Conservation (phyloP, 1,140 invertebrate genomes). For the Hypothenemus hampei region DNA sequence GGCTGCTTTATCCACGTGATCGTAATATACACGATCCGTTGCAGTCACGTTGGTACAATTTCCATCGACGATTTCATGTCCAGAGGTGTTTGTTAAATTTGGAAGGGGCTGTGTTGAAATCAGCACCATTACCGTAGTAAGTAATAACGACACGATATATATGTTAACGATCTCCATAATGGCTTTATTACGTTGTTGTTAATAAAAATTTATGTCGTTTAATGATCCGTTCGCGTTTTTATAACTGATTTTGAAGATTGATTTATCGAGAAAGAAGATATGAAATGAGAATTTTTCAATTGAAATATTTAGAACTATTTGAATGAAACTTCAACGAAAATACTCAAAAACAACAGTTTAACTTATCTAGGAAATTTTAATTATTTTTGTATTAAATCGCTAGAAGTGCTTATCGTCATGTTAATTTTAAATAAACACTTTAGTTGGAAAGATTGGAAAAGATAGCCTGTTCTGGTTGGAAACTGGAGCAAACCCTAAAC, state of each 20-base stretch:
- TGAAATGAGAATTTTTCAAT: too few species aligned
- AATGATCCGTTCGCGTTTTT: not conserved
- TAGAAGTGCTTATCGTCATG: too few species aligned
- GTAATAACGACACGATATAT: too few species aligned
- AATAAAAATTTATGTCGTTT: not conserved
- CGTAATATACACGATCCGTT: not conserved
- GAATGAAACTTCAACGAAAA: too few species aligned
- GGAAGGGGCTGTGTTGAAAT: not conserved
- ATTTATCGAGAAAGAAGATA: not conserved
- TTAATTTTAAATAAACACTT: too few species aligned
- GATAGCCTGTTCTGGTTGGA: too few species aligned
- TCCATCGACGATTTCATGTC: conserved; percentile 8
- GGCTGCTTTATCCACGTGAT: conserved; percentile 1
- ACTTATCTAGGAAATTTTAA: too few species aligned
- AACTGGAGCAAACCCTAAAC: too few species aligned
- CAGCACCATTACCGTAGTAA: not conserved
- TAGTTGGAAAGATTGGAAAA: too few species aligned
- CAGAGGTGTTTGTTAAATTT: not conserved
- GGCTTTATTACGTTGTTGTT: not conserved
- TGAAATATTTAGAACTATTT: too few species aligned
- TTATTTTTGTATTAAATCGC: too few species aligned
- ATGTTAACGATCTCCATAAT: not conserved
- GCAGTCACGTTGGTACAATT: not conserved
- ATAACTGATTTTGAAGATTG: not conserved
- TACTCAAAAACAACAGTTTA: too few species aligned